These are phyloP conservation scores for Brachyhypopomus occidentalis DNA, from an alignment of 2,113 vertebrate species.

Conservation along the genomic window DNA sequence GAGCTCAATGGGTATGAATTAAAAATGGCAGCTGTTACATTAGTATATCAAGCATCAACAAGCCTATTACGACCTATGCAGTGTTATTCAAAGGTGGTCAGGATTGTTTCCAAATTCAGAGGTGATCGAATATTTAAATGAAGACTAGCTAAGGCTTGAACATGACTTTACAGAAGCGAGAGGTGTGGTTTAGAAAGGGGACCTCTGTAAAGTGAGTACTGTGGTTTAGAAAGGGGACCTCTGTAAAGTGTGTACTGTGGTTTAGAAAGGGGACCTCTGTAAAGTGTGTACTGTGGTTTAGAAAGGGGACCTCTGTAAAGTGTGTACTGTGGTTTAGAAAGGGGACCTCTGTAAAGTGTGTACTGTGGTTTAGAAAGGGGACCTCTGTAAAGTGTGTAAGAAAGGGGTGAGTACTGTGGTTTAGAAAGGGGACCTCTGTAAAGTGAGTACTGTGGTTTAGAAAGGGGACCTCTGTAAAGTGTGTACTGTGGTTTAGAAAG, in stretches of 20 bases:
- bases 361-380: not conserved
- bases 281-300: conserved; percentile 7
- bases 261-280: not conserved
- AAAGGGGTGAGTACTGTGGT: not conserved
- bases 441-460: too few relatives aligned
- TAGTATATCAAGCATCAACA: too few relatives aligned
- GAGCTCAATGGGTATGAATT: too few relatives aligned
- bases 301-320: not conserved
- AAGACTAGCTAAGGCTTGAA: conserved; percentile 49
- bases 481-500: not conserved
- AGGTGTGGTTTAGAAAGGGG: not conserved
- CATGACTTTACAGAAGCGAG: conserved; percentile 43
- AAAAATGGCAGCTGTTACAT: too few relatives aligned
- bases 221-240: too few relatives aligned
- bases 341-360: not conserved
- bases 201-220: too few relatives aligned
- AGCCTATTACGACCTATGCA: too few relatives aligned
- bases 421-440: conserved; percentile 10
- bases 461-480: conserved; percentile 1
- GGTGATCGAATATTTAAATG: conserved; percentile 55
- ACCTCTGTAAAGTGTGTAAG: conserved; percentile 19
- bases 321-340: too few relatives aligned
- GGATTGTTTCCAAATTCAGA: conserved; percentile 12
- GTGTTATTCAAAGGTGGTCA: not conserved
- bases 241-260: too few relatives aligned